A percentile compares a stretch with the other conserved stretches of the same genome.
phyloP scores from a whole-genome alignment of 2,888 invertebrate species.

The Euzophera pinguis region DNA sequence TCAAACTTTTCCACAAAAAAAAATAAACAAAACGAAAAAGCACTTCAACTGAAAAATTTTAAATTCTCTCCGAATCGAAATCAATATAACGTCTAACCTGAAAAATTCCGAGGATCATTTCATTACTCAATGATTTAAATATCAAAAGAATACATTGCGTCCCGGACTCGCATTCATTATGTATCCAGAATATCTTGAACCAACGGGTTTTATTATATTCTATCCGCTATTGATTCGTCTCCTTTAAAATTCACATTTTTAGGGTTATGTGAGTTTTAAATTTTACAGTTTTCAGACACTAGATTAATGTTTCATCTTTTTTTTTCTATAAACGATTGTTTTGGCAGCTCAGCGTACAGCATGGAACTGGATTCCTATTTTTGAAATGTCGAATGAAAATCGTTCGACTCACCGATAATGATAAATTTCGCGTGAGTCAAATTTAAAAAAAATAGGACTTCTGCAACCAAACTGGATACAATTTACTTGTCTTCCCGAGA shows the following conservation, averaged over 20 bases:
- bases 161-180: conserved; percentile 38
- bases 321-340: too few relatives aligned
- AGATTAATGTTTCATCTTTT: too few relatives aligned
- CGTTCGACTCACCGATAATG: too few relatives aligned
- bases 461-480: too few relatives aligned
- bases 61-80: conserved; percentile 15
- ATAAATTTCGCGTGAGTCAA: too few relatives aligned
- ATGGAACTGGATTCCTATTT: too few relatives aligned
- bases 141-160: conserved; percentile 65
- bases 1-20: not conserved
- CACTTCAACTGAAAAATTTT: not conserved
- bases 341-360: too few relatives aligned
- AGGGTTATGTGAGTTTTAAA: not conserved
- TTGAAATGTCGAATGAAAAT: too few relatives aligned
- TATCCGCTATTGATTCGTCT: conserved; percentile 5
- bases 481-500: too few relatives aligned
- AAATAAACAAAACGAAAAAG: not conserved
- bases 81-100: conserved; percentile 14
- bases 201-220: conserved; percentile 25
- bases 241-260: not conserved
- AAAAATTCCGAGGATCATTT: conserved; percentile 39
- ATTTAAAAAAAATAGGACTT: too few relatives aligned
- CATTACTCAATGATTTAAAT: conserved; percentile 63
- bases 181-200: conserved; percentile 25
- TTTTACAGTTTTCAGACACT: too few relatives aligned